Conservation (phyloP, 2,888 invertebrate species). For the Willowsia nigromaculata region DNA sequence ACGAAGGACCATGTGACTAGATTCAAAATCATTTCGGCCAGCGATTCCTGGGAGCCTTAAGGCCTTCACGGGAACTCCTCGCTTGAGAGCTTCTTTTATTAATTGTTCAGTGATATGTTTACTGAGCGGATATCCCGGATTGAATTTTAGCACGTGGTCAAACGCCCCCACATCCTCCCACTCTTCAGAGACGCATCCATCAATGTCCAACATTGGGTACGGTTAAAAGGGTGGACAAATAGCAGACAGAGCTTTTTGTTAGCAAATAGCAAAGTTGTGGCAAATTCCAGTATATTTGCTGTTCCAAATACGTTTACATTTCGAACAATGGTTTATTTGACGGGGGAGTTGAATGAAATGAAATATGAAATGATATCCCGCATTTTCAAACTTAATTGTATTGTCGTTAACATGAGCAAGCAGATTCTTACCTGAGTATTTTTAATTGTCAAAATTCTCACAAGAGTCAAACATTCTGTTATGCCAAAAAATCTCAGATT, state of each 20-base stretch:
- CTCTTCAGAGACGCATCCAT: constrained; percentile 40
- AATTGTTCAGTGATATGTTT: constrained; percentile 73
- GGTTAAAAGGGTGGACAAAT: background rate
- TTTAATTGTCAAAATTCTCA: no score
- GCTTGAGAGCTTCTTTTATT: constrained; percentile 36
- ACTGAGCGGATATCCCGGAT: constrained; percentile 66
- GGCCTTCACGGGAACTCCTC: constrained; percentile 71
- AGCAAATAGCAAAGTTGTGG: background rate
- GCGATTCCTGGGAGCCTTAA: constrained; percentile 66
- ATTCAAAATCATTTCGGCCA: constrained; percentile 39
- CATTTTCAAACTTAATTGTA: no score
- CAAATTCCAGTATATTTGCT: constrained; percentile 53
- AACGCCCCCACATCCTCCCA: constrained; percentile 30
- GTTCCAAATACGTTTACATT: constrained; percentile 71
- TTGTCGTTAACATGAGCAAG: no score
- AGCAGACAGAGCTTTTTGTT: constrained; percentile 23
- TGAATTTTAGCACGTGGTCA: constrained; percentile 32
- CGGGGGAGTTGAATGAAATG: background rate
- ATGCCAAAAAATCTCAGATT: no score
- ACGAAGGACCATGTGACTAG: background rate
- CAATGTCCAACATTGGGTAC: background rate
- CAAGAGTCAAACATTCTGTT: no score
- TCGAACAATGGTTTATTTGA: constrained; percentile 25
- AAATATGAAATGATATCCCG: no score
- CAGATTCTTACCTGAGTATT: no score